Percentiles rank a stretch among this genome's conserved stretches.
Conservation (phyloP, 2,888 invertebrate species). For the Epinotia ramella region DNA sequence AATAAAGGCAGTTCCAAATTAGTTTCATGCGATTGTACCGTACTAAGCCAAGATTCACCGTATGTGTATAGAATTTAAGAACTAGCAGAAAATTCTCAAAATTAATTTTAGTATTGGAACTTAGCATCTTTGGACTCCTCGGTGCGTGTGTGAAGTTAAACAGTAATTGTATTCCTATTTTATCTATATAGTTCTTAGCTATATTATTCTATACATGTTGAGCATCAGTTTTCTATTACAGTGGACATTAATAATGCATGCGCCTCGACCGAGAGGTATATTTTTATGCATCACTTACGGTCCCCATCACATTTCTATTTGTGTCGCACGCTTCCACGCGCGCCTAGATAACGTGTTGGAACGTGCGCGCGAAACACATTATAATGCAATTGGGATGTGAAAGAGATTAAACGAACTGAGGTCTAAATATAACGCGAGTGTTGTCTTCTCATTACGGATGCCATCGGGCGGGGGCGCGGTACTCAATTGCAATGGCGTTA, state of each 20-base stretch:
- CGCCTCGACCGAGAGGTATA: not conserved
- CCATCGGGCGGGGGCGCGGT: not conserved
- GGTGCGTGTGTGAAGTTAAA: not conserved
- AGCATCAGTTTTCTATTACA: slow-evolving; percentile 15
- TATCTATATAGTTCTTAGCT: not conserved
- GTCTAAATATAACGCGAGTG: not conserved
- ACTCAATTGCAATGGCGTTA: slow-evolving; percentile 1
- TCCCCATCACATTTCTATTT: not conserved
- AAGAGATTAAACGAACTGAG: not conserved
- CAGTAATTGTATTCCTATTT: slow-evolving; percentile 1
- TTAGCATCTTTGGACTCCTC: no score
- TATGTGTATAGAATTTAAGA: no score
- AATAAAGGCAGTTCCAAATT: no score
- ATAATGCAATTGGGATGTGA: not conserved
- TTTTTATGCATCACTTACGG: not conserved
- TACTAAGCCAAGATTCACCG: no score
- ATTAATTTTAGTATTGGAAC: no score
- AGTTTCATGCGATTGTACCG: no score
- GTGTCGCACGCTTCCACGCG: not conserved
- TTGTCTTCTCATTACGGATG: slow-evolving; percentile 29
- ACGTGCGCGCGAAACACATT: not conserved
- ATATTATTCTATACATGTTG: slow-evolving; percentile 18
- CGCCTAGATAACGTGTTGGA: not conserved
- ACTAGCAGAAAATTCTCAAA: no score
- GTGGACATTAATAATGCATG: slow-evolving; percentile 31